These are phyloP conservation scores for Mastomys coucha DNA, from an alignment of 2,113 vertebrate genomes.

Conservation along the genomic window DNA sequence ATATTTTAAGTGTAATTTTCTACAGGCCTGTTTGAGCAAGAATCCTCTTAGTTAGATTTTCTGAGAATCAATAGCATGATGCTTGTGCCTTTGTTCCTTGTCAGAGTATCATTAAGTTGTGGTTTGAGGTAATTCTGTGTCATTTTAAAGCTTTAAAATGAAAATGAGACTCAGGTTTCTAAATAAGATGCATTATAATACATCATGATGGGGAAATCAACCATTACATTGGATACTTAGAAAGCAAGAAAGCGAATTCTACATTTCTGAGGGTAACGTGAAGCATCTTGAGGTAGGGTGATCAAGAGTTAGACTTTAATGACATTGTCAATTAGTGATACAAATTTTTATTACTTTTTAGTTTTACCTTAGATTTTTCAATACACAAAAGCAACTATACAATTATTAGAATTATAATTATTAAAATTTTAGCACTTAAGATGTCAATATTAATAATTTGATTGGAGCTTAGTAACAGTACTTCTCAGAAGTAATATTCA, in stretches of 20 bases:
- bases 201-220: background rate
- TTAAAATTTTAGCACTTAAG: background rate
- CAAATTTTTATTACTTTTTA: background rate
- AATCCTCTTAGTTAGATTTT: background rate
- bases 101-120: background rate
- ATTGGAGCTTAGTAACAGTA: background rate
- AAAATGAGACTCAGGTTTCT: background rate
- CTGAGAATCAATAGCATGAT: background rate
- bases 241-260: background rate
- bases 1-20: conserved; percentile 51
- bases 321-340: background rate
- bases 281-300: background rate
- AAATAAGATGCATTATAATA: background rate
- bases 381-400: background rate
- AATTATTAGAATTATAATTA: background rate
- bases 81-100: background rate
- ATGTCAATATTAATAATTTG: background rate
- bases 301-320: background rate
- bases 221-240: background rate
- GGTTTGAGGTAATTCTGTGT: background rate
- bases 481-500: background rate
- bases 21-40: background rate
- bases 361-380: background rate
- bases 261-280: background rate
- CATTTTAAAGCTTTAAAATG: background rate